phyloP scores from a whole-genome alignment of 2,113 vertebrate genomes.

The Aix galericulata region DNA sequence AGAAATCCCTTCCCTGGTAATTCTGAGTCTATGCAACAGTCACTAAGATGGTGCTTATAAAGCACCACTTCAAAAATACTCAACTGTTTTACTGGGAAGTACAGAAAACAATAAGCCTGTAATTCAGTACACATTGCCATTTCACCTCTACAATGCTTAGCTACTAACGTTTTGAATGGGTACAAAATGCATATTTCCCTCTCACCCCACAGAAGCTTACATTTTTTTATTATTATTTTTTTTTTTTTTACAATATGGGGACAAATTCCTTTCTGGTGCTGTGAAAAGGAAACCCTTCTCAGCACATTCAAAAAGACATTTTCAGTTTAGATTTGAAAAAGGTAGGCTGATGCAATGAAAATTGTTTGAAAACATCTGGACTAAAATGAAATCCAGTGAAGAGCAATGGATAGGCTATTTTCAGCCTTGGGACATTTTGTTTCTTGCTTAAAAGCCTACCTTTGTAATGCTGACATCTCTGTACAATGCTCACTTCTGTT shows the following conservation, averaged over 20 bases:
- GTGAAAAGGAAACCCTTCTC: neutral
- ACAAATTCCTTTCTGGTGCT: conserved; percentile 14
- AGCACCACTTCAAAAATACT: neutral
- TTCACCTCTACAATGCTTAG: neutral
- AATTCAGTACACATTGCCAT: neutral
- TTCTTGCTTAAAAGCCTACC: conserved; percentile 61
- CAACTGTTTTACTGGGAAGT: neutral
- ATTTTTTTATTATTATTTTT: neutral
- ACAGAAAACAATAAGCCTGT: neutral
- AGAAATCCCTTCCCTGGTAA: neutral
- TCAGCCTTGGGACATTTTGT: conserved; percentile 58
- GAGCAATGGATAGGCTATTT: conserved; percentile 39
- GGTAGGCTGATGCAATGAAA: conserved; percentile 38
- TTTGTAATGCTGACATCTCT: conserved; percentile 19
- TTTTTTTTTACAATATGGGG: neutral
- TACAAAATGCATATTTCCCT: neutral
- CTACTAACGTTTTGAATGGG: neutral
- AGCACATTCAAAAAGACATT: neutral
- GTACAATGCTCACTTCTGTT: conserved; percentile 22
- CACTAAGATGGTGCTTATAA: neutral
- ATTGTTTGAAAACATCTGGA: conserved; percentile 51
- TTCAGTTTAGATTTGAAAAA: conserved; percentile 36
- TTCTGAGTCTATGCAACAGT: neutral
- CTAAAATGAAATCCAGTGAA: conserved; percentile 40
- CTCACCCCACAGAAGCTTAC: neutral